These are phyloP conservation scores for Ochropleura plecta DNA, from an alignment of 2,888 invertebrate species.

Conservation along the genomic window DNA sequence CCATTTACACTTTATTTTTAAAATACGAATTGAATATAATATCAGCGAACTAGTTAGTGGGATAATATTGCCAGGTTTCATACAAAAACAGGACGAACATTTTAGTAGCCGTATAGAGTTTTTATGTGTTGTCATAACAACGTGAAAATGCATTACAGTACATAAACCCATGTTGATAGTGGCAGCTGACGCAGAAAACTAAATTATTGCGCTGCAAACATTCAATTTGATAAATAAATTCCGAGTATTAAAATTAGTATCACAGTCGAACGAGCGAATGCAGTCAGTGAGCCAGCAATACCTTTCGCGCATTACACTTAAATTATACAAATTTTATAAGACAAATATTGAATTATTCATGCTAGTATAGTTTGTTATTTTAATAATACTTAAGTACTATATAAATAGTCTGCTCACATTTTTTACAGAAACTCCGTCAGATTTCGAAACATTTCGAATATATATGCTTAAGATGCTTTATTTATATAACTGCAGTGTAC, in stretches of 20 bases:
- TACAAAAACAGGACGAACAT: constrained; percentile 33
- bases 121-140: constrained; percentile 44
- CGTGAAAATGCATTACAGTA: constrained; percentile 44
- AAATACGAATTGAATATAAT: constrained; percentile 14
- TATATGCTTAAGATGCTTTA: background rate
- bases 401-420: background rate
- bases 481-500: background rate
- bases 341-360: constrained; percentile 33
- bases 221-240: constrained; percentile 54
- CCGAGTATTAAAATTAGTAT: constrained; percentile 43
- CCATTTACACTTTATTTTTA: background rate
- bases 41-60: constrained; percentile 10
- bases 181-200: constrained; percentile 40
- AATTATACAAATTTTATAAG: constrained; percentile 22
- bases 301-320: constrained; percentile 15
- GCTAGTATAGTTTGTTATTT: background rate
- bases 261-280: constrained; percentile 22
- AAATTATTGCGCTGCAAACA: constrained; percentile 51
- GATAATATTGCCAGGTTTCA: constrained; percentile 22
- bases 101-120: constrained; percentile 42
- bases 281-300: constrained; percentile 21
- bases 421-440: background rate
- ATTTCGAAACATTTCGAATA: background rate
- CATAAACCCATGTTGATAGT: constrained; percentile 51
- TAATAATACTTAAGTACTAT: background rate